These are phyloP conservation scores for Xylocampa areola DNA, from an alignment of 2,888 invertebrate genomes.

Conservation along the genomic window DNA sequence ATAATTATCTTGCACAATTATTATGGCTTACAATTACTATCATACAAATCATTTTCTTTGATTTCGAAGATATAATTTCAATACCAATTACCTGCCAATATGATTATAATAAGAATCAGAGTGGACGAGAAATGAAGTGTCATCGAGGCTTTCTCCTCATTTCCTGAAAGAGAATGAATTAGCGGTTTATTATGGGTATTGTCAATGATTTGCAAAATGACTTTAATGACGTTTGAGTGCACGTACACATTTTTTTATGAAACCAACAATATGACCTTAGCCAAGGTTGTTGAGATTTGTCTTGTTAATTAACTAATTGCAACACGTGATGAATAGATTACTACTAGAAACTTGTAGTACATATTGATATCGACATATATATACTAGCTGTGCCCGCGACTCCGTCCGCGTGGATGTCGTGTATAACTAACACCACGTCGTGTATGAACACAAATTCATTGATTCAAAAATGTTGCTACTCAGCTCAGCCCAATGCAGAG, in stretches of 20 bases:
- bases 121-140: constrained; percentile 34
- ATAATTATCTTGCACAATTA: constrained; percentile 43
- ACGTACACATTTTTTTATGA: constrained; percentile 11
- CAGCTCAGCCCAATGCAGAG: too few species aligned
- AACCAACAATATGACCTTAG: constrained; percentile 21
- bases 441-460: too few species aligned
- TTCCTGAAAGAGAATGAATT: constrained; percentile 52
- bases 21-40: constrained; percentile 28
- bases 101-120: constrained; percentile 31
- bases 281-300: constrained; percentile 35
- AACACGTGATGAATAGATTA: constrained; percentile 10
- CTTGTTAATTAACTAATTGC: constrained; percentile 40
- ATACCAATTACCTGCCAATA: constrained; percentile 45
- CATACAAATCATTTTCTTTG: constrained; percentile 37
- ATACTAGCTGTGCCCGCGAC: too few species aligned
- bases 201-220: constrained; percentile 36
- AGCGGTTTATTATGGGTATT: constrained; percentile 55
- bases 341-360: too few species aligned
- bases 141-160: constrained; percentile 55
- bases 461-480: too few species aligned
- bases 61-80: constrained; percentile 48
- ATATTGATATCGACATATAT: too few species aligned
- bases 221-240: constrained; percentile 17
- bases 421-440: too few species aligned
- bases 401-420: too few species aligned